A percentile compares a stretch with the other conserved stretches of the same genome.
Evolutionary conservation across 2,113 vertebrate genomes (phyloP).

Genomic region (Limnothrissa miodon): DNA sequence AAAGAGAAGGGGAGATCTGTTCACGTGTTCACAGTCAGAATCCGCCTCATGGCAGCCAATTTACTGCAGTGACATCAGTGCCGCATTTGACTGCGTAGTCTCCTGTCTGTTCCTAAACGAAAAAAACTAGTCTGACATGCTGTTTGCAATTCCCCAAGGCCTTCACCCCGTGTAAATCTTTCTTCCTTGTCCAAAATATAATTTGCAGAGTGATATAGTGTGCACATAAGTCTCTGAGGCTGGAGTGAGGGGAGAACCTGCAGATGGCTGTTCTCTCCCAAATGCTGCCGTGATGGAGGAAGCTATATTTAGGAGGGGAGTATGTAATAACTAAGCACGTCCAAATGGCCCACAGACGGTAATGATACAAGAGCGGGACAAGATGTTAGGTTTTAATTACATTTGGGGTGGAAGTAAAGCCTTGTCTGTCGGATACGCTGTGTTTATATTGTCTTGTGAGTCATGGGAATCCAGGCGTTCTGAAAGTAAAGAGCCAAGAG

Average conservation of each 20-base stretch:
- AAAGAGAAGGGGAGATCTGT: not conserved
- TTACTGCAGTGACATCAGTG: not conserved
- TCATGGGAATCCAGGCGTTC: constrained; percentile 44
- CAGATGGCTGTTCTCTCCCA: constrained; percentile 64
- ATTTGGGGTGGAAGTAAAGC: constrained; percentile 54
- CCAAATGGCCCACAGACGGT: constrained; percentile 61
- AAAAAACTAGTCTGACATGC: constrained; percentile 52
- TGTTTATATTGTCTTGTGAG: constrained; percentile 59
- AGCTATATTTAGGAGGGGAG: constrained; percentile 70
- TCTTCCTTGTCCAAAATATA: not conserved
- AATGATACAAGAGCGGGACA: constrained; percentile 71
- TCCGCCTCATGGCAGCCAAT: not conserved
- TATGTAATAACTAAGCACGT: constrained; percentile 71
- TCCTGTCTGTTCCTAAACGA: constrained; percentile 41
- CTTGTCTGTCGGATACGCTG: constrained; percentile 58
- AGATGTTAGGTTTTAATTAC: constrained; percentile 71
- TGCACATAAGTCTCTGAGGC: constrained; percentile 57
- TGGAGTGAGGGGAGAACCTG: constrained; percentile 46
- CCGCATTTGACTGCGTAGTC: constrained; percentile 50
- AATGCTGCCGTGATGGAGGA: constrained; percentile 50
- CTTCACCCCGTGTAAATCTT: constrained; percentile 51
- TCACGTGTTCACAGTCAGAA: not conserved
- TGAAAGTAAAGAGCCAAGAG: constrained; percentile 17
- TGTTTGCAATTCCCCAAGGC: constrained; percentile 46
- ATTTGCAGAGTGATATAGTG: constrained; percentile 48